Evolutionary conservation across 2,797 vertebrate species (phyloP), one percentile per base, ranked within the genome.

Genomic region (Notoglanidium macrostoma): DNA sequence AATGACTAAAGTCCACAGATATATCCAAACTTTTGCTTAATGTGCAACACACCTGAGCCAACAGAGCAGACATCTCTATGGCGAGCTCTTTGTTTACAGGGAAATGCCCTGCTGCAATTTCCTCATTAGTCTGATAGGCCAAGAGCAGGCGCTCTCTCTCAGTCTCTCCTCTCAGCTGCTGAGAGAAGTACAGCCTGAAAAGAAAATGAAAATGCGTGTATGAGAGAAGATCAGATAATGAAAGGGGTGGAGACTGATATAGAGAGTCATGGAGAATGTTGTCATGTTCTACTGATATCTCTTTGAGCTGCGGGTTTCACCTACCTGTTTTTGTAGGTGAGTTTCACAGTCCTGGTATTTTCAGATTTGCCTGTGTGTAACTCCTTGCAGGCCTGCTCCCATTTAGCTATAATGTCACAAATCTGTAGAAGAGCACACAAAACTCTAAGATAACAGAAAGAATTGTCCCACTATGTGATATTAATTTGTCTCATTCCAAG

Each of bases 391-490:
- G 97, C 97, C 89, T 99, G 98, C 91, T 99, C 98, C 98, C 98
- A 99, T 94, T 99, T 99, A 86, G 98, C 97, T 93, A 99, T 99
- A 89, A 99, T 98, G 92, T 99, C 98, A 94, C 98, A 99, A 89
- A 99, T 96, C 98, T 99, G 94, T 14, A 54, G 10, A 79, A 44
- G 8, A 7, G 14, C 7, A 14, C 8, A 67, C 40, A 59, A 46
- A 44, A 32, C 11, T 78, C 19, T 61, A 23, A 77, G 11, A 54
- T 26, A 35, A 51, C 67, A 6, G 14, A 17, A 55, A 32, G 1
- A 55, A 32, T 32, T 15, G 26, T 55, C 72, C 4, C 21, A 78
- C 51, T 78, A 35, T 65, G 46, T 51, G 19, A 54, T 55, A 15
- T 3, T 49, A 46, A 63, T 17, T n/a, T 29, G 1, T 23, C 21